Evolutionary conservation across 2,888 invertebrate species (phyloP), one percentile per base, ranked within the genome.

Genomic region (Athetis lepigone): DNA sequence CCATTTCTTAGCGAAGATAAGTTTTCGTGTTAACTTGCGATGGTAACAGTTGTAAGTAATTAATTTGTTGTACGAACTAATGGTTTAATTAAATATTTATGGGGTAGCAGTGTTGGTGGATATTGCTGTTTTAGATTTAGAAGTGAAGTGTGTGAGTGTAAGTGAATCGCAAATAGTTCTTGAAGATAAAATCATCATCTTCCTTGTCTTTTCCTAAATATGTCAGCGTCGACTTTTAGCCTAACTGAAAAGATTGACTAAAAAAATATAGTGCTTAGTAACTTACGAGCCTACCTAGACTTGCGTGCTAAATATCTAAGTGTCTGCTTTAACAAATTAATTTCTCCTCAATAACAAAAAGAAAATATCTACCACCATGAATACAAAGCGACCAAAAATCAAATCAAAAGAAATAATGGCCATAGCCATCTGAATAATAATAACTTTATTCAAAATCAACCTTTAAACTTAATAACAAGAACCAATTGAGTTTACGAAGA

Each of bases 401-500:
- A 50, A 68, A 27, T 49, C 43, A 9, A 16, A 7, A 62, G 49
- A 57, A 64, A 63, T 63, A 46, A 67, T 70, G 19, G 63, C 52
- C 7, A 67, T 36, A 54, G 33, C 36, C 43, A 51, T 37, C 64
- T 42, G 71, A 70, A 70, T 60, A 73, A 62, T 39, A 72, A 54
- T 58, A 61, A 55, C 46, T 60, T 72, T 47, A 70, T 70, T 71
- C 52, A 72, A 70, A 79, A 66, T 62, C 67, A 74, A 73, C 66
- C 36, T 70, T 73, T 60, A 65, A 72, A 79, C 75, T 77, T 74
- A 79, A 76, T 79, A 84, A 80, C 70, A 69, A 79, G 78, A 84
- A 83, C 75, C 76, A 85, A 86, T 88, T 84, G 82, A 87, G 86
- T 88, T 65, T 75, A 74, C 59, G 56, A 83, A 84, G 85, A 82